Evolutionary conservation across 2,113 vertebrate genomes (phyloP).

Genomic region (Chaetura pelagica): DNA sequence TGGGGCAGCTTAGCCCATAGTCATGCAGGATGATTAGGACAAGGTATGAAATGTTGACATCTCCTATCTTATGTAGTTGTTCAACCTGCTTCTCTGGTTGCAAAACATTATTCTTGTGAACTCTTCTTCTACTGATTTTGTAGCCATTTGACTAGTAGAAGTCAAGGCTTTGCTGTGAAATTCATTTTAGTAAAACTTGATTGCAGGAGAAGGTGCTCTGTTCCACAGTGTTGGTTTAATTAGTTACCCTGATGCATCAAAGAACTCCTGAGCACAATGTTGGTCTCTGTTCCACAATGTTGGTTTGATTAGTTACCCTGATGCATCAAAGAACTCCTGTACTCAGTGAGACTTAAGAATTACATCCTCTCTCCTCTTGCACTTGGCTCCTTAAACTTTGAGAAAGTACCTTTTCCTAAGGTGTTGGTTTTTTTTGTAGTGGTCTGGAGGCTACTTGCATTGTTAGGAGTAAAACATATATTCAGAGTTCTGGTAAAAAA

Average conservation of each 20-base stretch:
- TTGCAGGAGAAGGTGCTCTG: neutral
- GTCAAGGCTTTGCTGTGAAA: neutral
- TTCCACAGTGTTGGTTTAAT: neutral
- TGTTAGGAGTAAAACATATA: neutral
- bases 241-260: neutral
- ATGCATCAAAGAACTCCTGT: neutral
- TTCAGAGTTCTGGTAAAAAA: neutral
- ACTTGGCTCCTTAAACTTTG: neutral
- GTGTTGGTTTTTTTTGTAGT: fast-evolving
- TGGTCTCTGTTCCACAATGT: fast-evolving
- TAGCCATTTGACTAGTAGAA: neutral
- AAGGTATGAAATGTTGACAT: neutral
- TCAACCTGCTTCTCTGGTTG: neutral
- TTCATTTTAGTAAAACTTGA: neutral
- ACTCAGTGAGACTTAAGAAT: neutral
- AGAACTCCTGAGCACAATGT: neutral
- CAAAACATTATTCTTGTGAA: neutral
- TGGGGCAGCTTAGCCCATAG: neutral
- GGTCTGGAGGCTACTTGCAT: neutral
- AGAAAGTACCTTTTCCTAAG: neutral
- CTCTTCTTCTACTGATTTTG: neutral
- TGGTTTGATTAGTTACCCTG: neutral
- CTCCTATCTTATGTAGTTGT: neutral
- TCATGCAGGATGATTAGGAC: neutral
- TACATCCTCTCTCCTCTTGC: neutral